Percentiles rank a stretch among this genome's conserved stretches.
Conservation (phyloP, 1,140 invertebrate genomes). For the Akabosia matsudoensis region DNA sequence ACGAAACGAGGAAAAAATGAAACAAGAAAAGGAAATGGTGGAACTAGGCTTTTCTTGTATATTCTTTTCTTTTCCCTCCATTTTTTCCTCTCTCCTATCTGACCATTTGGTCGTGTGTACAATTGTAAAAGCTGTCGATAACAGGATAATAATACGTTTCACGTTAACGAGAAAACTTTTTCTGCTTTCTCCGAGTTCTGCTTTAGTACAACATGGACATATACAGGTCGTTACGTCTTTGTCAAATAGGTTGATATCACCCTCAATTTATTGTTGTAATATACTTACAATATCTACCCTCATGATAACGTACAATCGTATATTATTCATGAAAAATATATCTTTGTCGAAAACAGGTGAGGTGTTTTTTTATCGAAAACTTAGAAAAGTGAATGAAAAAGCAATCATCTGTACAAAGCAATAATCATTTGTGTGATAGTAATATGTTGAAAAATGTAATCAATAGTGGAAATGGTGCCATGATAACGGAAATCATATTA, state of each 20-base stretch:
- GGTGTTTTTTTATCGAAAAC: no score
- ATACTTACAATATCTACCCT: no score
- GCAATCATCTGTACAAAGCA: neutral
- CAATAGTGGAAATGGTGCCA: neutral
- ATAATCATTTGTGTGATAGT: neutral
- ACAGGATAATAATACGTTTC: constrained; percentile 22
- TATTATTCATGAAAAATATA: no score
- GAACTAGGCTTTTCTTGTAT: constrained; percentile 14
- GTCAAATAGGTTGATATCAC: no score
- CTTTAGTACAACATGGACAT: neutral
- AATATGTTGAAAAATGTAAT: neutral
- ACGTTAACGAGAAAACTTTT: constrained; percentile 23
- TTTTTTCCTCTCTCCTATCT: neutral
- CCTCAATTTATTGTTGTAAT: no score
- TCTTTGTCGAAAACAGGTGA: no score
- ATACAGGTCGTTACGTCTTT: neutral
- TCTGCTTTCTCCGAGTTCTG: neutral
- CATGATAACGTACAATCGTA: no score
- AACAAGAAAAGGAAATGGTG: constrained; percentile 7
- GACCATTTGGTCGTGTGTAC: neutral
- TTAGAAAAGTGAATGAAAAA: constrained; percentile 4
- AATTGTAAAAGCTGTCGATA: constrained; percentile 21
- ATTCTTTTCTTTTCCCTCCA: neutral
- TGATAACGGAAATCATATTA: neutral
- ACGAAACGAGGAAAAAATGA: neutral